Evolutionary conservation across 1,140 invertebrate species (phyloP).

Genomic region (Plodia interpunctella): DNA sequence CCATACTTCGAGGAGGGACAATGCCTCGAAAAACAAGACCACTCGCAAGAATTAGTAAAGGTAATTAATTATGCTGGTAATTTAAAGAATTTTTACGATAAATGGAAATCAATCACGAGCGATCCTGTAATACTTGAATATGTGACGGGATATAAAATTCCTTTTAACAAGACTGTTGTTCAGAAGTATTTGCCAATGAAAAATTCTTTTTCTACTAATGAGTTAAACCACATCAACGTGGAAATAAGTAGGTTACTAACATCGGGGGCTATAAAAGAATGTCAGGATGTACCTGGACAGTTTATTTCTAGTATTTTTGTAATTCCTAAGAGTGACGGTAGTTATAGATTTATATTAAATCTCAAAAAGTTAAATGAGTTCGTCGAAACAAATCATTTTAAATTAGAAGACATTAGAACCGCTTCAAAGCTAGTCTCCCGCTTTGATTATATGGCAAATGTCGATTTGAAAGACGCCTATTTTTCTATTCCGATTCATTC

Average conservation of each 20-base stretch:
- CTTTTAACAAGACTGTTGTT: neutral
- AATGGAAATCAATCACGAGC: neutral
- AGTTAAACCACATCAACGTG: too few relatives aligned
- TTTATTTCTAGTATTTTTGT: slow-evolving; percentile 14
- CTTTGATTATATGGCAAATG: too few relatives aligned
- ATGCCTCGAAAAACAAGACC: too few relatives aligned
- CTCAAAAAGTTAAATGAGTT: slow-evolving; percentile 4
- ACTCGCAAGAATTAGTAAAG: neutral
- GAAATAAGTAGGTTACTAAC: neutral
- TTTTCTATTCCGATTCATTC: too few relatives aligned
- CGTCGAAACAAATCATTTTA: neutral
- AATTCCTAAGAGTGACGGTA: slow-evolving; percentile 11
- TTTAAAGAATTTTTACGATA: neutral
- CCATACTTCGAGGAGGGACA: too few relatives aligned
- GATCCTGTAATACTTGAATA: neutral
- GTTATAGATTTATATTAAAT: slow-evolving; percentile 12
- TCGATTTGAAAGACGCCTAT: too few relatives aligned
- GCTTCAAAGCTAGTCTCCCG: too few relatives aligned
- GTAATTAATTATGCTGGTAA: slow-evolving; percentile 6
- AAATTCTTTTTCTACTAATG: too few relatives aligned
- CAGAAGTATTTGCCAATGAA: neutral
- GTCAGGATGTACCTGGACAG: too few relatives aligned
- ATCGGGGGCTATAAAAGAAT: too few relatives aligned
- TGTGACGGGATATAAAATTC: too few relatives aligned
- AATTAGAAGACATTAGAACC: too few relatives aligned